Percentiles rank a stretch among this genome's conserved stretches.
Conservation (phyloP, 2,888 invertebrate species). For the Palloptera scutellata region DNA sequence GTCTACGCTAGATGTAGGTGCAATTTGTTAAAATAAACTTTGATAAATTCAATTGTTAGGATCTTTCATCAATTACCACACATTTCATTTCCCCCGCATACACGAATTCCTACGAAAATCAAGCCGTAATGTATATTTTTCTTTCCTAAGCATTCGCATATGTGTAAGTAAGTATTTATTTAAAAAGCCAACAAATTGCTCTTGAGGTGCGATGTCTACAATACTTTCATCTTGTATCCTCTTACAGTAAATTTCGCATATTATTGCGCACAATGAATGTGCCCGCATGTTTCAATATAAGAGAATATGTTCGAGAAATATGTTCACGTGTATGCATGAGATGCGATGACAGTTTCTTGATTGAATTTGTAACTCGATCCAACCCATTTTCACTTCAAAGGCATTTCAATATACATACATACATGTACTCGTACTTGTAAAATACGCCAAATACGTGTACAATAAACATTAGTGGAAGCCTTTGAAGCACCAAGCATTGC, state of each 20-base stretch:
- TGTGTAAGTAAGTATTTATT: no score
- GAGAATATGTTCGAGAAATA: no score
- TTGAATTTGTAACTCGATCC: constrained; percentile 57
- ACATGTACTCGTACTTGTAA: constrained; percentile 24
- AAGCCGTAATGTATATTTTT: constrained; percentile 45
- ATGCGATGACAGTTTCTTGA: constrained; percentile 51
- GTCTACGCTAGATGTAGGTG: not conserved
- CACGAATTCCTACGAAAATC: constrained; percentile 34
- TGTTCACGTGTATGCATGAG: constrained; percentile 2
- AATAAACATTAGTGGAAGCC: not conserved
- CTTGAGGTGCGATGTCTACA: no score
- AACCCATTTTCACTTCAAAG: constrained; percentile 53
- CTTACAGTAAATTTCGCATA: constrained; percentile 43
- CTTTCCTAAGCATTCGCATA: no score
- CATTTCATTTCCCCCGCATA: no score
- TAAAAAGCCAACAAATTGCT: no score
- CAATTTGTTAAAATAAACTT: no score
- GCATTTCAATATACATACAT: constrained; percentile 27
- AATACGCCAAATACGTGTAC: not conserved
- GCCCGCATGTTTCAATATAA: no score
- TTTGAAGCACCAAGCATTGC: not conserved
- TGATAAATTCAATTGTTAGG: no score
- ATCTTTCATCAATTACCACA: no score
- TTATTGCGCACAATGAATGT: not conserved
- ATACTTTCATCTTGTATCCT: constrained; percentile 54